Conservation (phyloP, 1,140 invertebrate genomes). For the Drosophila sucinea region DNA sequence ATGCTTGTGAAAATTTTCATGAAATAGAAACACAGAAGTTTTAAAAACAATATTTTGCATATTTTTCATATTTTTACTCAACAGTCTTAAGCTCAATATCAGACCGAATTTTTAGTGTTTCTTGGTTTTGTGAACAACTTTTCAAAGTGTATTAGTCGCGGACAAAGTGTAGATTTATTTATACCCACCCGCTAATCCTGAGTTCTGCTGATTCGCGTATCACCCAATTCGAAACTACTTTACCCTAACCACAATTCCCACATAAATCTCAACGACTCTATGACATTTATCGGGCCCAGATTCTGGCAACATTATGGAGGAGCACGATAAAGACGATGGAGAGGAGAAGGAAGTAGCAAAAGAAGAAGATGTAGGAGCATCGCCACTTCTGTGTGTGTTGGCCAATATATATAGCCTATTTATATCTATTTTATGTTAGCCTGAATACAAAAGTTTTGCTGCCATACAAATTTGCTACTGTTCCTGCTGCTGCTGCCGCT, state of each 20-base stretch:
- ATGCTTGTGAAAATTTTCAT: too few relatives aligned
- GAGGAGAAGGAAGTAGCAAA: background rate
- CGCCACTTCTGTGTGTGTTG: conserved; percentile 5
- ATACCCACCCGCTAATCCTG: conserved; percentile 14
- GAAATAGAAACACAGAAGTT: too few relatives aligned
- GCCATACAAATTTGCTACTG: conserved; percentile 48
- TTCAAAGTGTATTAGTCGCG: conserved; percentile 18
- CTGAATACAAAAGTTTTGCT: conserved; percentile 48
- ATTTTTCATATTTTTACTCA: too few relatives aligned
- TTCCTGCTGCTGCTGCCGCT: conserved; percentile 18
- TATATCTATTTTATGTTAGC: conserved; percentile 60
- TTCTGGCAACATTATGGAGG: background rate
- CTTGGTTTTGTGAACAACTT: background rate
- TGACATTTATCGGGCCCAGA: conserved; percentile 47
- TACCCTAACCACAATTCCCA: conserved; percentile 1
- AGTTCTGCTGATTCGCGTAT: conserved; percentile 22
- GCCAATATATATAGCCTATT: conserved; percentile 51
- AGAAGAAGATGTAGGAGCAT: conserved; percentile 4
- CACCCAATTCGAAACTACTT: conserved; percentile 27
- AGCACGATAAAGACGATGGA: background rate
- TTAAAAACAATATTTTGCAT: too few relatives aligned
- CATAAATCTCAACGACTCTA: conserved; percentile 49
- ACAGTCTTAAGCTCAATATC: too few relatives aligned
- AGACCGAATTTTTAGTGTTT: background rate
- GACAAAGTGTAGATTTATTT: conserved; percentile 10